Base-by-base conservation (phyloP, 2,113 vertebrate species). In the Kobus ellipsiprymnus region DNA sequence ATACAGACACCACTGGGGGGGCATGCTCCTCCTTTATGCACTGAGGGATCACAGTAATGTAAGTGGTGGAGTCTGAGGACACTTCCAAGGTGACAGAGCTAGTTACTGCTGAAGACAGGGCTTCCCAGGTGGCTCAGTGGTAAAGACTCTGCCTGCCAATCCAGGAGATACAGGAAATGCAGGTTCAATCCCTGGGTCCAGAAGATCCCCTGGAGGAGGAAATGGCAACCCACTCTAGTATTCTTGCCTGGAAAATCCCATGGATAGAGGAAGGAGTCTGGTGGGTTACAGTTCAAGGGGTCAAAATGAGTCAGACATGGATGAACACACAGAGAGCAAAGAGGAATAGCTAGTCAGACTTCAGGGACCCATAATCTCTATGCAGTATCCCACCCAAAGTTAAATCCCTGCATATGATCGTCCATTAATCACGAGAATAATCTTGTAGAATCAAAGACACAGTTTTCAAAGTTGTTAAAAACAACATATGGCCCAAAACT, bases 1-100 rank as follows among this genome's bases (percentile, higher is more conserved):
- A 99, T 99, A 92, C 98, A 99, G 95, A 99, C 89, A 12, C 99
- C 99, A 67, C 99, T 99, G 99, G 99, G 48, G 98, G 98, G 59
- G 95, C 96, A 59, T 99, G 99, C 52, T 99, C 99, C 95, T 99
- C 99, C 48, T 98, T 99, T 89, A 99, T 97, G 1, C 98, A 98
- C 50, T 98, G 99, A 25, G 99, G 98, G 13, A 99, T 30, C 36
- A 99, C 94, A 19, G 98, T 93, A 57, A 98, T 4, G 6, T 88
- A 96, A 90, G 94, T 92, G 15, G 97, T 67, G 21, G 95, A 97
- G 82, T 98, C 98, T 86, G 96, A 99, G n/a, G 78, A 84, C 10
- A 55, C 17, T 82, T 27, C 11, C 23, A 92, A 59, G 44, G 8
- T 21, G 62, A 40, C 50, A 88, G 5, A 12, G 19, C 21, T 50